Percentiles rank a stretch among this genome's conserved stretches.
These are phyloP conservation scores for Epistrophe grossulariae DNA, from an alignment of 2,888 invertebrate species.

Conservation along the genomic window DNA sequence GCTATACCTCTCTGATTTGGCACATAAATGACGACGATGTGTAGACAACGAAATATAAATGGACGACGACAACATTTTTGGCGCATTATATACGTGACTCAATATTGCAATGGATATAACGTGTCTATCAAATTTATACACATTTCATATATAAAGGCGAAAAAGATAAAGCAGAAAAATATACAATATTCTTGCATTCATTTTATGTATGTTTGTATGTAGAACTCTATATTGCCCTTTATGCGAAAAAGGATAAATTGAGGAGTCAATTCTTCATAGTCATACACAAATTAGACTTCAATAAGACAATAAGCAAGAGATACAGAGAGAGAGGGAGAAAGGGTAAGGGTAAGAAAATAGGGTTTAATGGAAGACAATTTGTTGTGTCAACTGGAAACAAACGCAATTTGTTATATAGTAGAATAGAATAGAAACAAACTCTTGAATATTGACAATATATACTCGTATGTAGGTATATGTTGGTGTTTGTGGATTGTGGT, in stretches of 20 bases:
- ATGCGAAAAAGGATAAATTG: neutral
- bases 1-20: neutral
- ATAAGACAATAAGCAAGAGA: neutral
- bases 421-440: neutral
- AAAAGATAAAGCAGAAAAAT: neutral
- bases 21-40: slow-evolving; percentile 5
- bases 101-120: slow-evolving; percentile 27
- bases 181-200: too few species aligned
- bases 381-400: slow-evolving; percentile 50
- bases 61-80: slow-evolving; percentile 32
- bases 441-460: neutral
- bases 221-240: neutral
- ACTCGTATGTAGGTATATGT: too few species aligned
- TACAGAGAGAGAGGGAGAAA: neutral
- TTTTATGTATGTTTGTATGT: too few species aligned
- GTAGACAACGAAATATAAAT: neutral
- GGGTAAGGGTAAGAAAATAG: neutral
- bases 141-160: neutral
- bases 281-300: slow-evolving; percentile 9
- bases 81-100: slow-evolving; percentile 66
- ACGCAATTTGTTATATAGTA: slow-evolving; percentile 40
- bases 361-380: slow-evolving; percentile 52
- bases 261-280: slow-evolving; percentile 3
- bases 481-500: too few species aligned
- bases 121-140: neutral